phyloP scores from a whole-genome alignment of 2,797 vertebrate species.

The Enteromius afrohamiltoni region DNA sequence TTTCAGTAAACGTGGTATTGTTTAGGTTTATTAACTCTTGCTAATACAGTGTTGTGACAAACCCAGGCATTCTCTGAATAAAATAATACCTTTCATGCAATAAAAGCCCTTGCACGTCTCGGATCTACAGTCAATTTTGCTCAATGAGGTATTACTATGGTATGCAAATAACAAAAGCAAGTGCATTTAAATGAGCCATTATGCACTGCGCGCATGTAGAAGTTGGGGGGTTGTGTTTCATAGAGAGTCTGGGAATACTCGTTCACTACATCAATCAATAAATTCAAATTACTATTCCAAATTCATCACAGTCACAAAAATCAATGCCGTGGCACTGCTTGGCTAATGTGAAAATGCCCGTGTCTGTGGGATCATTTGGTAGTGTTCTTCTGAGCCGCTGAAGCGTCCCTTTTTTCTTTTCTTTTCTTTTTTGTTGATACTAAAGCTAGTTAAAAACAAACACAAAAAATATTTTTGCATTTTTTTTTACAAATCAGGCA shows the following conservation, averaged over 20 bases:
- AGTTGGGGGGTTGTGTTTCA: slow-evolving; percentile 71
- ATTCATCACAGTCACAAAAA: slow-evolving; percentile 89
- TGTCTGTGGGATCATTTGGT: slow-evolving; percentile 68
- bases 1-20: neutral
- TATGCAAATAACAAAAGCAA: slow-evolving; percentile 73
- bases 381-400: slow-evolving; percentile 60
- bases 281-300: slow-evolving; percentile 91
- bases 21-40: neutral
- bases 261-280: slow-evolving; percentile 87
- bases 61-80: neutral
- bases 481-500: neutral
- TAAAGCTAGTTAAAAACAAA: neutral
- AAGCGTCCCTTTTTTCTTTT: slow-evolving; percentile 2
- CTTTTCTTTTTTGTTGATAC: neutral
- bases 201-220: slow-evolving; percentile 70
- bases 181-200: slow-evolving; percentile 80
- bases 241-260: slow-evolving; percentile 76
- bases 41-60: neutral
- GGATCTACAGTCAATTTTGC: neutral
- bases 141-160: slow-evolving; percentile 64
- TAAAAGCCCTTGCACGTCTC: neutral
- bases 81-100: neutral
- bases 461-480: neutral
- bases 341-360: slow-evolving; percentile 85
- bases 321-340: slow-evolving; percentile 85